Evolutionary conservation across 1,140 invertebrate species (phyloP), one percentile per base, ranked within the genome.

Genomic region (Leptinotarsa defecta): DNA sequence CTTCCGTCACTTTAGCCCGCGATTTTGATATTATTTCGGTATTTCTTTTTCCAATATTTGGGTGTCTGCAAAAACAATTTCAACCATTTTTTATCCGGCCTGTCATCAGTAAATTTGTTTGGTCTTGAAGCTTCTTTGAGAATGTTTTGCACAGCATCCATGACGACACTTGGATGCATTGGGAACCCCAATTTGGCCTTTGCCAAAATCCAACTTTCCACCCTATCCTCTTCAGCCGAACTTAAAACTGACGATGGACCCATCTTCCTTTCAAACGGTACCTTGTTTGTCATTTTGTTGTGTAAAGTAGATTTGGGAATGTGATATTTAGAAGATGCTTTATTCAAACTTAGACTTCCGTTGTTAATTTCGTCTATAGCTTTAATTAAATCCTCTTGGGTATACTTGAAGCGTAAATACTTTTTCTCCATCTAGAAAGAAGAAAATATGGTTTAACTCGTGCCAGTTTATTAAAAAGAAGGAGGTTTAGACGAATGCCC

Each of bases 181-280:
- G 86, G 85, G 77, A 86, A 83, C 24, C 83, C 83, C 63, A 81
- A 75, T 74, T 78, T 70, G 15, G 81, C 82, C 74, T 84, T 84
- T 69, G 76, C 75, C 27, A 85, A 73, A 24, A 84, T 78, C 86
- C 83, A 86, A 27, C 75, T 75, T 19, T 83, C 74, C 20, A 84
- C 65, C 48, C 74, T 64, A 76, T 70, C 78, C 84, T 85, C 81
- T 83, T 83, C 24, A 82, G 80, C 24, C 65, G 68, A 15, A 78
- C 13, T 68, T 13, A 85, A 72, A 73, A 79, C 72, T n/a, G 80
- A 77, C 13, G 69, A 57, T 73, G 80, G 81, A 52, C 82, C 83
- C 75, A 78, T 81, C 77, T 80, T 78, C 79, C 79, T 75, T 72
- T 79, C 74, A 15, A 81, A 78, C 81, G 34, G 71, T 72, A 73